A percentile compares a stretch with the other conserved stretches of the same genome.
Evolutionary conservation across 2,888 invertebrate genomes (phyloP).

Genomic region (Petrolisthes cinctipes): DNA sequence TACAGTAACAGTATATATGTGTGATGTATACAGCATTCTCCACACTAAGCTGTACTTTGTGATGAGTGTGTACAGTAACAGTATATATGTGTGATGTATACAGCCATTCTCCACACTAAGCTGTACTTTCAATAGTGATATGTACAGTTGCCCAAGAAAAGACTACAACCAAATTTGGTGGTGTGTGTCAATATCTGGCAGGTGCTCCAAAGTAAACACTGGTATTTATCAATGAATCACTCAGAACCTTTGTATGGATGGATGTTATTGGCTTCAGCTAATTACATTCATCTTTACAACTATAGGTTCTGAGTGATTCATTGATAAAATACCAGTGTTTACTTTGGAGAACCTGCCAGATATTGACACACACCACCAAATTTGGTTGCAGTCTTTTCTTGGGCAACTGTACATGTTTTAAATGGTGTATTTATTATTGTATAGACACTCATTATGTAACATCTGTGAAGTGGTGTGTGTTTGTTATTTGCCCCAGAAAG

Average conservation of each 20-base stretch:
- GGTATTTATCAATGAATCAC: too few relatives aligned
- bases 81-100: not conserved
- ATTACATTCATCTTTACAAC: not conserved
- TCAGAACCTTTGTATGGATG: too few relatives aligned
- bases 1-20: not conserved
- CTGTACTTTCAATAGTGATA: slow-evolving; percentile 4
- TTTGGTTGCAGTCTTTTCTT: too few relatives aligned
- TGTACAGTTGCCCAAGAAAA: not conserved
- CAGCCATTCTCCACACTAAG: not conserved
- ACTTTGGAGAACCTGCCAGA: too few relatives aligned
- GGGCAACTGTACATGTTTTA: not conserved
- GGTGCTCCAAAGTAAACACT: too few relatives aligned
- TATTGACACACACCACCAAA: too few relatives aligned
- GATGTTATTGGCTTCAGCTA: too few relatives aligned
- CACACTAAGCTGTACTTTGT: slow-evolving; percentile 6
- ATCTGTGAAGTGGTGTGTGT: slow-evolving; percentile 12
- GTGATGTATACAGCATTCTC: slow-evolving; percentile 2
- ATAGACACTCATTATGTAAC: not conserved
- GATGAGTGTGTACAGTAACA: not conserved
- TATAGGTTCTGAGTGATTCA: not conserved
- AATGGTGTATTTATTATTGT: slow-evolving; percentile 5
- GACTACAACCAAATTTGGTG: too few relatives aligned
- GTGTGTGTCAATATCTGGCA: too few relatives aligned
- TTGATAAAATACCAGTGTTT: too few relatives aligned
- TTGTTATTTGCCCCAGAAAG: not conserved